Conservation (phyloP, 2,113 vertebrate genomes). For the Pseudorhombus dupliciocellatus region DNA sequence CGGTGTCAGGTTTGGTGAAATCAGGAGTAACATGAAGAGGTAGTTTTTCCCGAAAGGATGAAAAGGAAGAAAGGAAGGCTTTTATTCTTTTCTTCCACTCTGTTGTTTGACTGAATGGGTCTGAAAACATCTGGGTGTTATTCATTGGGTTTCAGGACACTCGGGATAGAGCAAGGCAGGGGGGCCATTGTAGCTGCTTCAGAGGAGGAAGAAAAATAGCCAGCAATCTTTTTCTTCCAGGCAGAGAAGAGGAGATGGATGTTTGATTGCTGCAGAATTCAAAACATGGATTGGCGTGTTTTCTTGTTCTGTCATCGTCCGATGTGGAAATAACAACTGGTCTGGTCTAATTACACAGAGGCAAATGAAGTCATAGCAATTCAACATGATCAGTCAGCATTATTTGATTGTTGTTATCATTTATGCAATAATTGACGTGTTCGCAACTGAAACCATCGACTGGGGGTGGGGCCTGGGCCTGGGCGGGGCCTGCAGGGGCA, state of each 20-base stretch:
- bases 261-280: constrained; percentile 13
- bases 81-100: constrained; percentile 20
- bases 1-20: constrained; percentile 3
- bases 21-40: constrained; percentile 28
- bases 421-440: too few species aligned
- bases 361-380: constrained; percentile 6
- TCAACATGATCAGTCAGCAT: neutral
- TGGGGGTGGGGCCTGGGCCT: too few species aligned
- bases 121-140: constrained; percentile 31
- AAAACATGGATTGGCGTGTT: constrained; percentile 17
- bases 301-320: neutral
- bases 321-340: constrained; percentile 17
- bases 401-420: too few species aligned
- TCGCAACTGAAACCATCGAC: too few species aligned
- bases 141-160: constrained; percentile 42
- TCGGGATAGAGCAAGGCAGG: constrained; percentile 27
- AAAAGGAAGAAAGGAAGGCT: constrained; percentile 11
- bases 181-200: constrained; percentile 36
- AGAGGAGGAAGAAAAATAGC: constrained; percentile 11
- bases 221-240: constrained; percentile 13
- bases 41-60: constrained; percentile 28
- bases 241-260: constrained; percentile 1
- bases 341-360: constrained; percentile 7
- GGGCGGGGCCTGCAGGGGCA: too few species aligned
- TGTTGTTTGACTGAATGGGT: constrained; percentile 5